Base-by-base conservation (phyloP, 1,140 invertebrate species). In the Dysdera silvatica region DNA sequence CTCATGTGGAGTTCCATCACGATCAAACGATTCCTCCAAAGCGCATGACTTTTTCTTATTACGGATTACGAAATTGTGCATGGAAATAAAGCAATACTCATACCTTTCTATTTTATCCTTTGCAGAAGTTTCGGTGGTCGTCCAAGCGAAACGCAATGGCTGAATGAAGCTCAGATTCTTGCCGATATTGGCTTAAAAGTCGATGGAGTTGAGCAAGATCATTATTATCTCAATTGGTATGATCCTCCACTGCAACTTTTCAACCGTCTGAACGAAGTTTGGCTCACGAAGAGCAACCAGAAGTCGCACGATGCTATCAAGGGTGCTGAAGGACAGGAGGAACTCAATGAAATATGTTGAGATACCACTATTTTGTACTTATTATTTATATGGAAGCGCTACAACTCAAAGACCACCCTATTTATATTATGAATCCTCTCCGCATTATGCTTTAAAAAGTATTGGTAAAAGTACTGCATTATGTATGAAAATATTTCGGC, bases 211-310 rank as follows among this genome's bases (percentile, higher is more conserved):
- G 64, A 43, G 2, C 20, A 53, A 0, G 52, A 55, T 16, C 57
- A 61, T 8, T 66, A 61, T 20, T 66, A 54, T 18, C 23, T 61
- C n/a, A 61, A 55, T 23, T 66, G 64, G 64, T 66, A 66, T 20
- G 64, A 66, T 23, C 64, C 64, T 16, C 64, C 64, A 8, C 64
- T 66, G 16, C 57, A 61, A 23, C 40, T 66, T 8, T 66, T 66
- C 64, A 66, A 61, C 29, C 56, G 64, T 6, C 57, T 66, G 20
- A 66, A 66, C 29, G 64, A 66, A 51, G 48, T 66, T 24, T 66
- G 64, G 64, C 49, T 66, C 18, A 16, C 55, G 20, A 65, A 58
- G 26, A 29, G 18, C 6, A 12, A 45, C 10, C 20, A 53, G 24
- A 53, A 48, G 43, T n/a, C 6, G 0, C 23, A 31, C 10, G 41